phyloP scores from a whole-genome alignment of 2,888 invertebrate species.

The Willowsia nigromaculata region DNA sequence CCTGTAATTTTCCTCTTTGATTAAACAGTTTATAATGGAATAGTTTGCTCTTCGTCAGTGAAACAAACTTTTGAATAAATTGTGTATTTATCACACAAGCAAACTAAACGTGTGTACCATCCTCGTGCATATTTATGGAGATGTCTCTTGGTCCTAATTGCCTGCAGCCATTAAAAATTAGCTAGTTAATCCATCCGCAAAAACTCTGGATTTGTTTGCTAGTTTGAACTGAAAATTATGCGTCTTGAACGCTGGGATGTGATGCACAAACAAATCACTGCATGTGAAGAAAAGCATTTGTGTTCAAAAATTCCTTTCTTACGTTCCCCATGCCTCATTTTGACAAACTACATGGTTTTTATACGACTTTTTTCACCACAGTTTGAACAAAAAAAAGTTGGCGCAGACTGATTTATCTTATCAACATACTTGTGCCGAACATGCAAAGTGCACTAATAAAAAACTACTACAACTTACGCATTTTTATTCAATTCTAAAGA shows the following conservation, averaged over 20 bases:
- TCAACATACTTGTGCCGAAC: slow-evolving; percentile 25
- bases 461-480: background rate
- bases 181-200: slow-evolving; percentile 35
- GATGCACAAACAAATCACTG: background rate
- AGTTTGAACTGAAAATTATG: background rate
- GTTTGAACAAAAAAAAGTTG: background rate
- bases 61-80: background rate
- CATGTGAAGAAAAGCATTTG: slow-evolving; percentile 24
- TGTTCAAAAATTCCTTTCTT: background rate
- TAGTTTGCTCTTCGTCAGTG: slow-evolving; percentile 45
- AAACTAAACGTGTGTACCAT: background rate
- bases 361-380: background rate
- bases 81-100: background rate
- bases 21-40: slow-evolving; percentile 45
- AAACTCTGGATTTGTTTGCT: background rate
- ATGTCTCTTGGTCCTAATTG: slow-evolving; percentile 11
- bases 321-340: background rate
- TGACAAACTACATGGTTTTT: background rate
- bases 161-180: slow-evolving; percentile 34
- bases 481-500: background rate
- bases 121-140: background rate
- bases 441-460: slow-evolving; percentile 22
- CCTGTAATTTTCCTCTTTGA: slow-evolving; percentile 59
- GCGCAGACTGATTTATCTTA: slow-evolving; percentile 39
- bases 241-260: background rate